phyloP scores from a whole-genome alignment of 2,888 invertebrate genomes.

The Andrena bucephala region DNA sequence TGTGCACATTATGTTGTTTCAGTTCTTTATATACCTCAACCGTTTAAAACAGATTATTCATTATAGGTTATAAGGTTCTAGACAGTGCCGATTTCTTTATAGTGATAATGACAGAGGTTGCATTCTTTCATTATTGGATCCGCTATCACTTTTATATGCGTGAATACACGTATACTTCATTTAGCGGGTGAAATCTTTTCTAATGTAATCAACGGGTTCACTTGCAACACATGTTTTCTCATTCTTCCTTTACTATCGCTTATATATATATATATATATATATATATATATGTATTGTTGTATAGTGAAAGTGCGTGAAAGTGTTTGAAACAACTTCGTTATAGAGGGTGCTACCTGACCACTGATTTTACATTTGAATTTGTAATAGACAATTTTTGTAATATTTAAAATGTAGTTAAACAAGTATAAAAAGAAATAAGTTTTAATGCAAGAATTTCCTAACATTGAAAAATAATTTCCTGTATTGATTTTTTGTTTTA shows the following conservation, averaged over 20 bases:
- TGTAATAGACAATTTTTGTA: background rate
- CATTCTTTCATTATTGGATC: background rate
- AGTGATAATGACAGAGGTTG: background rate
- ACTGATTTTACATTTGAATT: background rate
- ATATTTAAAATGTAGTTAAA: background rate
- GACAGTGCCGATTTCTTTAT: background rate
- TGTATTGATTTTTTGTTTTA: no score
- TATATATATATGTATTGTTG: no score
- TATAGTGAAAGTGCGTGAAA: background rate
- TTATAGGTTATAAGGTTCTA: conserved; percentile 27
- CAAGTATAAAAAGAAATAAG: background rate
- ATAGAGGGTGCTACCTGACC: background rate
- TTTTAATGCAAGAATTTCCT: no score
- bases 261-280: background rate
- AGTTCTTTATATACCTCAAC: background rate
- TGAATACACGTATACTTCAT: background rate
- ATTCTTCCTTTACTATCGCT: background rate
- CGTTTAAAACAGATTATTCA: background rate
- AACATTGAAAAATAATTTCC: no score
- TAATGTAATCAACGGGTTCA: background rate
- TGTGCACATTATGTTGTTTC: conserved; percentile 25
- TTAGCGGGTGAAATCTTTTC: no score
- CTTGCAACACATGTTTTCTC: background rate
- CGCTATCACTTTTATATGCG: background rate
- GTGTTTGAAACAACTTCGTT: background rate